Conservation (phyloP, 2,888 invertebrate genomes). For the Volucella inanis region DNA sequence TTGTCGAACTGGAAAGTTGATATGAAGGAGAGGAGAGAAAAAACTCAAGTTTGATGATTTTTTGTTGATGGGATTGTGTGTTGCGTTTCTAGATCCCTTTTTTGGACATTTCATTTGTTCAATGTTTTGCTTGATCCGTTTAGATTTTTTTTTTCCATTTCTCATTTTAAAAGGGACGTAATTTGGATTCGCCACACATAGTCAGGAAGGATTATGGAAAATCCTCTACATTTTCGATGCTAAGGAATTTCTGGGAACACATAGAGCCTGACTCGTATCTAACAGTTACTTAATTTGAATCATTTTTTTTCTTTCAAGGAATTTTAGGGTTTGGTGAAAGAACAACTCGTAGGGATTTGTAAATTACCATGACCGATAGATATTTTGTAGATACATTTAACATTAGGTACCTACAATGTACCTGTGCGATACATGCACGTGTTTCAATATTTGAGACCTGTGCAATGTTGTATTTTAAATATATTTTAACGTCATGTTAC, state of each 20-base stretch:
- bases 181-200: constrained; percentile 71
- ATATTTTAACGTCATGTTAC: constrained; percentile 47
- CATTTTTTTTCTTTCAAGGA: constrained; percentile 28
- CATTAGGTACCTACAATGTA: constrained; percentile 14
- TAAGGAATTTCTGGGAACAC: constrained; percentile 31
- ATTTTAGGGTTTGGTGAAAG: constrained; percentile 60
- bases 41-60: constrained; percentile 62
- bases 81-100: constrained; percentile 51
- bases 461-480: constrained; percentile 47
- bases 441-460: constrained; percentile 36
- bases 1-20: constrained; percentile 11
- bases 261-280: background rate
- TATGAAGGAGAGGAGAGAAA: constrained; percentile 38
- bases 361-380: constrained; percentile 54
- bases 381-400: constrained; percentile 19
- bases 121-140: constrained; percentile 58
- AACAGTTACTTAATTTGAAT: constrained; percentile 56
- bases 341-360: constrained; percentile 1
- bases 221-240: constrained; percentile 50
- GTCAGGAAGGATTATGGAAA: constrained; percentile 72
- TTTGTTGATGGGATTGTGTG: constrained; percentile 45
- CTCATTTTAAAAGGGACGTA: constrained; percentile 30
- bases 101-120: constrained; percentile 33
- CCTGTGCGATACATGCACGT: constrained; percentile 29
- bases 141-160: constrained; percentile 5